A percentile compares a stretch with the other conserved stretches of the same genome.
Conservation (phyloP, 30 jellyfish, hydroid and myxozoan species). For the Pelagia noctiluca region DNA sequence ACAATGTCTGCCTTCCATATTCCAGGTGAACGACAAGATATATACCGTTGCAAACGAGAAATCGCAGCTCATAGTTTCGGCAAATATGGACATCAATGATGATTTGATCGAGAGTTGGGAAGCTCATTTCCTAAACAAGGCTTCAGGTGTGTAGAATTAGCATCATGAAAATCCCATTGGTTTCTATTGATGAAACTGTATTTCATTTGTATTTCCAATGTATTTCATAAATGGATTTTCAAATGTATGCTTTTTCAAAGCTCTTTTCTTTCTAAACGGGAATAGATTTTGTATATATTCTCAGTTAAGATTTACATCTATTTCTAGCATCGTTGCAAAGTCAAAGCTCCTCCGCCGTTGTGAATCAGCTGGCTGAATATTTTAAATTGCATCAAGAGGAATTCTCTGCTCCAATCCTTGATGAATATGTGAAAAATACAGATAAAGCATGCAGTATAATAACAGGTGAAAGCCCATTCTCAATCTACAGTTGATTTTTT, state of each 20-base stretch:
- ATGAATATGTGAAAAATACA: conserved; percentile 8
- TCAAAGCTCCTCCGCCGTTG: conserved; percentile 28
- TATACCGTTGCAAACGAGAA: no score
- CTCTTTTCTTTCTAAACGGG: not conserved
- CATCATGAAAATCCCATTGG: no score
- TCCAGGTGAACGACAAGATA: no score
- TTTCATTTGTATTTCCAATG: no score
- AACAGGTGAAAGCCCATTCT: conserved; percentile 3
- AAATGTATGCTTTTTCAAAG: not conserved
- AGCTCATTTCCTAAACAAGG: not conserved
- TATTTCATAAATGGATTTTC: not conserved
- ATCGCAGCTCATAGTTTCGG: no score
- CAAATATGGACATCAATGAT: no score
- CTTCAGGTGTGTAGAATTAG: not conserved
- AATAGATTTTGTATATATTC: not conserved
- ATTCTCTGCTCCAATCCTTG: conserved; percentile 1
- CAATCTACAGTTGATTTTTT: no score
- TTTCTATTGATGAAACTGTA: no score
- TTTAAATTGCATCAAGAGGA: conserved; percentile 38
- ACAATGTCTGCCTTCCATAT: no score
- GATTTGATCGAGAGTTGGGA: no score
- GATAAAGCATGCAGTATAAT: conserved; percentile 58
- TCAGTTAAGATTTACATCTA: not conserved
- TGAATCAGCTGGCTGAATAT: conserved; percentile 31
- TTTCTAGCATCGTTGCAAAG: conserved; percentile 39